Evolutionary conservation across 2,888 invertebrate species (phyloP), one percentile per base, ranked within the genome.

Genomic region (Sympetrum striolatum): DNA sequence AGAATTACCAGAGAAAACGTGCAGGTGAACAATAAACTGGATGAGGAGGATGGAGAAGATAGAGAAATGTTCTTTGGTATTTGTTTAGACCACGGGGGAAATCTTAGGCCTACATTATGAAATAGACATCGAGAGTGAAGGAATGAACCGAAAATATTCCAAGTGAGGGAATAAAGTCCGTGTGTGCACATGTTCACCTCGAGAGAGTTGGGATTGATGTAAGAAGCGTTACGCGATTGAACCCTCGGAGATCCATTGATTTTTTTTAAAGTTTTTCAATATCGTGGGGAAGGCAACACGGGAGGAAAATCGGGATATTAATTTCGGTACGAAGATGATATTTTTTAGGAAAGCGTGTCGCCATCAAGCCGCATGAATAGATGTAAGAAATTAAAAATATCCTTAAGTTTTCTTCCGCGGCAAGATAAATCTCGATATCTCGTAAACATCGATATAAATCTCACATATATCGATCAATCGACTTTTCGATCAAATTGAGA

Each of bases 251-350:
- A 25, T 25, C 6, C 14, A 73, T 25, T 3, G 73, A 73, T 31
- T 25, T 31, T 64, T n/a, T 31, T 25, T 73, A 12, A 86, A 86
- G 86, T 86, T 86, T 86, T 86, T 86, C 37, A 86, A 86, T 86
- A 86, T 60, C 86, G 58, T 64, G n/a, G 58, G 58, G 22, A 82
- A 82, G 35, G 35, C 82, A 58, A 53, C 58, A 86, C 60, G 18
- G 37, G 86, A 39, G 58, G 6, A 39, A 44, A 60, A 86, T 86
- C 58, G n/a, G 39, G 37, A 37, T 18, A 80, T 37, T 39, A 80
- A 80, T 39, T 6, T n/a, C n/a, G 37, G 22, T 15, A 0, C 22
- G 12, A 22, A 39, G 25, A 14, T 0, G 79, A 79, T 4, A 15
- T 15, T 35, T 35, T 79, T 79, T 6, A 79, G 14, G 79, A 79